Percentiles rank a stretch among this genome's conserved stretches.
Evolutionary conservation across 2,888 invertebrate genomes (phyloP).

Genomic region (Leucophora obtusa): DNA sequence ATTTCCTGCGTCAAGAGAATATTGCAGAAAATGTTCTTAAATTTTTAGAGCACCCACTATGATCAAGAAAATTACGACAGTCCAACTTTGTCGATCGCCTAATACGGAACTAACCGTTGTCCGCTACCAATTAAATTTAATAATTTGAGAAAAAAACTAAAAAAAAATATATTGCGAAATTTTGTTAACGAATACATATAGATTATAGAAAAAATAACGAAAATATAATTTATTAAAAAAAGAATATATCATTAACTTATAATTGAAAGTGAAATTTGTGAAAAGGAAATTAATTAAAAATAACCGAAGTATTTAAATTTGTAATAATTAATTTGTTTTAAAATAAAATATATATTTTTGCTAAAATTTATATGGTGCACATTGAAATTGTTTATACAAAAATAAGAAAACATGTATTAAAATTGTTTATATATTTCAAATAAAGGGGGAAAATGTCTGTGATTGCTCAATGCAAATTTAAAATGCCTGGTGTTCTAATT

Average conservation of each 20-base stretch:
- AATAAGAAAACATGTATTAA: neutral
- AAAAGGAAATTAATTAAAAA: slow-evolving; percentile 1
- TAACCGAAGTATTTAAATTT: neutral
- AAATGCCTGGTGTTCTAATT: slow-evolving; percentile 10
- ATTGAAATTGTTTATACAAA: slow-evolving; percentile 3
- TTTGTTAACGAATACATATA: neutral
- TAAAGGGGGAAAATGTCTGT: neutral
- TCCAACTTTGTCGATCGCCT: slow-evolving; percentile 76
- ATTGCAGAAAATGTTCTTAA: slow-evolving; percentile 5
- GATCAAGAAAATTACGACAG: slow-evolving; percentile 65
- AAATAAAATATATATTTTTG: neutral
- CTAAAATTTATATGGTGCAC: neutral
- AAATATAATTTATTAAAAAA: slow-evolving; percentile 9
- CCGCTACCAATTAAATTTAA: slow-evolving; percentile 64
- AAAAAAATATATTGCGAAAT: slow-evolving; percentile 11
- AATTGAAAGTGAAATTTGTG: slow-evolving; percentile 5
- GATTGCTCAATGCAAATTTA: slow-evolving; percentile 1
- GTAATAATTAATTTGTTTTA: no score
- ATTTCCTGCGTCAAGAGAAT: slow-evolving; percentile 55
- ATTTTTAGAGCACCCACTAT: slow-evolving; percentile 40
- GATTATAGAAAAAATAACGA: neutral
- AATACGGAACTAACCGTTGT: slow-evolving; percentile 75
- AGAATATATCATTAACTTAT: neutral
- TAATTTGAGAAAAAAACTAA: slow-evolving; percentile 13
- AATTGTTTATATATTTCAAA: neutral